These are phyloP conservation scores for Nasonia oneida DNA, from an alignment of 2,888 invertebrate genomes.

Conservation along the genomic window DNA sequence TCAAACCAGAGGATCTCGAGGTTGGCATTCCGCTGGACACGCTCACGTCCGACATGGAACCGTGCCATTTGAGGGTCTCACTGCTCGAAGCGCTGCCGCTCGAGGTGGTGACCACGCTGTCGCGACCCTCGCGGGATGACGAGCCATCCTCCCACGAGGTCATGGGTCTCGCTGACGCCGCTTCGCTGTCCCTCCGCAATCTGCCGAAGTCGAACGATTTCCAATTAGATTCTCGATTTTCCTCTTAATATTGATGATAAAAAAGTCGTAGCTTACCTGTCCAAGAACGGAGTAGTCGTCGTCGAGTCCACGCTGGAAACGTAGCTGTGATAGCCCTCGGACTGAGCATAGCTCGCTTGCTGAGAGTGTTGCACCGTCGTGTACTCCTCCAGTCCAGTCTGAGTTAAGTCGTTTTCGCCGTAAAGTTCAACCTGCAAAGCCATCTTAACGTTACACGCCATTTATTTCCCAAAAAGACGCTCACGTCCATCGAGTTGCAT, in stretches of 20 bases:
- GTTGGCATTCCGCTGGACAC: slow-evolving; percentile 77
- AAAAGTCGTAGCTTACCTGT: slow-evolving; percentile 80
- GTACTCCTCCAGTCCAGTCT: slow-evolving; percentile 80
- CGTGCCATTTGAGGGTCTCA: slow-evolving; percentile 90
- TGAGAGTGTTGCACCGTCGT: slow-evolving; percentile 83
- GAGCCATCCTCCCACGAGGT: slow-evolving; percentile 79
- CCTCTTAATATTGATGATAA: neutral
- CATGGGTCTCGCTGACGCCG: slow-evolving; percentile 78
- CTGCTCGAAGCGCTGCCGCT: slow-evolving; percentile 85
- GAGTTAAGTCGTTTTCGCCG: slow-evolving; percentile 76
- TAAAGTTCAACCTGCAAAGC: slow-evolving; percentile 74
- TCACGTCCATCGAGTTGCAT: neutral
- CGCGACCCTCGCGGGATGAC: slow-evolving; percentile 80
- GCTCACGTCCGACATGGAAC: slow-evolving; percentile 82
- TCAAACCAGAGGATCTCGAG: slow-evolving; percentile 60
- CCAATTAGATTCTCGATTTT: neutral
- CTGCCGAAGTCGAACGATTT: slow-evolving; percentile 67
- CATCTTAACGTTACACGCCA: neutral
- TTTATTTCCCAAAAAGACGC: neutral
- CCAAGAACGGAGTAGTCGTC: slow-evolving; percentile 86
- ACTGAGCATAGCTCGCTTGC: slow-evolving; percentile 88
- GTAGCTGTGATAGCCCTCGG: slow-evolving; percentile 90
- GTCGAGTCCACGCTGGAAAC: slow-evolving; percentile 89
- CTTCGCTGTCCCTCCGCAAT: slow-evolving; percentile 83
- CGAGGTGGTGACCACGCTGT: slow-evolving; percentile 84